Conservation (phyloP, 1,140 invertebrate genomes). For the Atta cephalotes region DNA sequence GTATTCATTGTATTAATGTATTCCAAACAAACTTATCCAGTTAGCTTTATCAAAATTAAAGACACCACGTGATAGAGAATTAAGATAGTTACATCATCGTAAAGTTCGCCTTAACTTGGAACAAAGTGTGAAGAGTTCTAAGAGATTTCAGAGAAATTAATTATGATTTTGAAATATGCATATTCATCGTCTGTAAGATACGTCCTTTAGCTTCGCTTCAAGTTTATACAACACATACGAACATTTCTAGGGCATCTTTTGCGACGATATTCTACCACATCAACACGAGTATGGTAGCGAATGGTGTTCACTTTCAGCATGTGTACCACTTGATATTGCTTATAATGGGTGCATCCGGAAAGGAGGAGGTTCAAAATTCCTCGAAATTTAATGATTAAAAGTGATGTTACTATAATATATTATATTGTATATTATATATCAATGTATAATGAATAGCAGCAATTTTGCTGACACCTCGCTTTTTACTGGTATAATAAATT, state of each 20-base stretch:
- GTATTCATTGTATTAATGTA: neutral
- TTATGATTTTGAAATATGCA: constrained; percentile 18
- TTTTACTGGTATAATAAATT: no score
- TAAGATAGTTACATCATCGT: neutral
- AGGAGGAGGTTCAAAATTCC: no score
- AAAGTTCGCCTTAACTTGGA: neutral
- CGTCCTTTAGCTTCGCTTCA: neutral
- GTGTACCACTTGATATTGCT: constrained; percentile 33
- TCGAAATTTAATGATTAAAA: no score
- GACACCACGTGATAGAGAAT: neutral
- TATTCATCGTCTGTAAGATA: neutral
- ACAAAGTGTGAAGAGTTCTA: neutral
- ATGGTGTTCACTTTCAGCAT: constrained; percentile 63
- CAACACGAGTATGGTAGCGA: neutral
- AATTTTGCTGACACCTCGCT: no score
- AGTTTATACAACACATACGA: constrained; percentile 7
- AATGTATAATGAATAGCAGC: no score
- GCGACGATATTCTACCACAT: constrained; percentile 16
- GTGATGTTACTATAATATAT: no score
- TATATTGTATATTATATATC: no score
- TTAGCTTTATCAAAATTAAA: constrained; percentile 20
- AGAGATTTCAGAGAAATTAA: constrained; percentile 1
- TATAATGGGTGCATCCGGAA: neutral
- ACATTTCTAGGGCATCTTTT: neutral
- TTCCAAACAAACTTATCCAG: neutral